A percentile compares a stretch with the other conserved stretches of the same genome.
Conservation (phyloP, 2,888 invertebrate genomes). For the Tiliacea aurago region DNA sequence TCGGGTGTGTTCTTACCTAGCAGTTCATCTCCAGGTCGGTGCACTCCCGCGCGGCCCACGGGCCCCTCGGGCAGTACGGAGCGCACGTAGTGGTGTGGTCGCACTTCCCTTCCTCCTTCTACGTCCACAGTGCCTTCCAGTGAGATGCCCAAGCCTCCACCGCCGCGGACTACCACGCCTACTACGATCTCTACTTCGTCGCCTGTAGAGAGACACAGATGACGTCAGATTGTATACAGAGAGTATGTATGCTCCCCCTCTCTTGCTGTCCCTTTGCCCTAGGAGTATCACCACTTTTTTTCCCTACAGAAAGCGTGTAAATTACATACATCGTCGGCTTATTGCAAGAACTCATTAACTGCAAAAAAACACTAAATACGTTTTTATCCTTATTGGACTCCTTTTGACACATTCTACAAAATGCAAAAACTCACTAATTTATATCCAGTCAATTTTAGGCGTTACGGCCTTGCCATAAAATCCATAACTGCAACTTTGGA, state of each 20-base stretch:
- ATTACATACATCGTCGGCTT: too few species aligned
- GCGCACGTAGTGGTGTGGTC: conserved; percentile 99
- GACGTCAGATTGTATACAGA: neutral
- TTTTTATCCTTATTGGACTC: too few species aligned
- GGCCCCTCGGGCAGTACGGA: conserved; percentile 99
- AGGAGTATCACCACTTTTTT: neutral
- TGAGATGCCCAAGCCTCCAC: conserved; percentile 98
- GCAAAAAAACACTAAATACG: too few species aligned
- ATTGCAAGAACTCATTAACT: too few species aligned
- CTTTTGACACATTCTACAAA: too few species aligned
- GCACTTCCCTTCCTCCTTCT: conserved; percentile 98
- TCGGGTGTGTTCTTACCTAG: conserved; percentile 83
- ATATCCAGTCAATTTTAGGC: too few species aligned
- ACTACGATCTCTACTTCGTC: conserved; percentile 88
- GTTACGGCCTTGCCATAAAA: too few species aligned
- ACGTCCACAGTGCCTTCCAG: conserved; percentile 99
- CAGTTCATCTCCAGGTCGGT: conserved; percentile 98
- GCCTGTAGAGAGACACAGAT: conserved; percentile 70
- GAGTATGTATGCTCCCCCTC: neutral
- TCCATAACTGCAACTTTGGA: too few species aligned
- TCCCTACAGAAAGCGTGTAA: neutral
- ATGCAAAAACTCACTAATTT: too few species aligned
- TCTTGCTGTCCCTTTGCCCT: neutral
- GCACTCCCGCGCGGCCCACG: conserved; percentile 96
- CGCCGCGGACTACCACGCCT: conserved; percentile 92